Percentiles rank a stretch among this genome's conserved stretches.
Evolutionary conservation across 2,797 vertebrate species (phyloP).

Genomic region (Sebastes hubbsi): DNA sequence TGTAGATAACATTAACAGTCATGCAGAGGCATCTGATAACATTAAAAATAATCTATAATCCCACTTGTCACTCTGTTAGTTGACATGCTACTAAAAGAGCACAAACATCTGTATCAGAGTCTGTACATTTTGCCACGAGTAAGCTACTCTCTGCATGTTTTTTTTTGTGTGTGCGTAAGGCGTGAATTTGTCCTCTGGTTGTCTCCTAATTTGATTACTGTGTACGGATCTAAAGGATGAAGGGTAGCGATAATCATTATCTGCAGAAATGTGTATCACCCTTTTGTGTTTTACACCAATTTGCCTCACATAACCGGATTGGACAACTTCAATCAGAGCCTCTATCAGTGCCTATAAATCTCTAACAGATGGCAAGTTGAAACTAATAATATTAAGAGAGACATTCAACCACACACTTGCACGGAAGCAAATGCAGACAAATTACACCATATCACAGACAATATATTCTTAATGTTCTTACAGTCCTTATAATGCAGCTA

Average conservation of each 20-base stretch:
- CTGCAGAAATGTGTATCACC: conserved; percentile 22
- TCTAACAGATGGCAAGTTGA: conserved; percentile 27
- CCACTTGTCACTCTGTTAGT: conserved; percentile 38
- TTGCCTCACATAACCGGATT: conserved; percentile 44
- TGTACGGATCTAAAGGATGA: conserved; percentile 67
- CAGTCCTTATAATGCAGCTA: conserved; percentile 25
- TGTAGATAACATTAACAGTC: background rate
- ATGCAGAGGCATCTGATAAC: background rate
- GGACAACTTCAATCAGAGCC: conserved; percentile 43
- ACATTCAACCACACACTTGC: conserved; percentile 19
- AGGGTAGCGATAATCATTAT: conserved; percentile 46
- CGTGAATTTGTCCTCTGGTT: conserved; percentile 75
- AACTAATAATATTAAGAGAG: conserved; percentile 30
- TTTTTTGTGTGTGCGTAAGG: conserved; percentile 46
- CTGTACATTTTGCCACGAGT: background rate
- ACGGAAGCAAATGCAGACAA: conserved; percentile 40
- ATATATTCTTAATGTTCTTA: conserved; percentile 21
- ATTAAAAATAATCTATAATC: background rate
- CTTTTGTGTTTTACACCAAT: conserved; percentile 48
- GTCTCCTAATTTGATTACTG: conserved; percentile 76
- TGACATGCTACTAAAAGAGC: conserved; percentile 62
- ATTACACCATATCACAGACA: conserved; percentile 13
- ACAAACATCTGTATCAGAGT: conserved; percentile 43
- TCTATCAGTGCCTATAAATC: conserved; percentile 30
- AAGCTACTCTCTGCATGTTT: conserved; percentile 33